Base-by-base conservation (phyloP, 2,888 invertebrate genomes). In the Elegia similella region DNA sequence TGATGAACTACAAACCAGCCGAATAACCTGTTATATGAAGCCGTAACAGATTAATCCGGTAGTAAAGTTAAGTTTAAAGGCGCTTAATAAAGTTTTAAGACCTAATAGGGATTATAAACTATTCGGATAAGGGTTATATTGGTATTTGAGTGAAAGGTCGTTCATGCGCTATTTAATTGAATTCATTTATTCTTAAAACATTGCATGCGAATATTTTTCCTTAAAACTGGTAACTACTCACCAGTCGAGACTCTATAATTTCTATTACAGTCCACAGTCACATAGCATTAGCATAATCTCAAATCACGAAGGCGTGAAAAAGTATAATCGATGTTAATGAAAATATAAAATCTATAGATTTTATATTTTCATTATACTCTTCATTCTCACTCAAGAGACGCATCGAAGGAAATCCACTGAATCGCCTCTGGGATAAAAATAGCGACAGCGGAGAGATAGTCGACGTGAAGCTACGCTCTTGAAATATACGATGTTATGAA, bases 401-500 rank as follows among this genome's bases (percentile, higher is more conserved):
- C 30, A 13, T 8, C 30, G 47, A 38, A 38, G 55, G 17, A 55
- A 55, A 47, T 47, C 55, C 23, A 53, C 52, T 42, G 47, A 38
- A 23, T 23, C 38, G 47, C 15, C 55, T 23, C 44, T n/a, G 7
- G 8, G 54, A 46, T 55, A 55, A 47, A 55, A 47, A 55, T 55
- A 55, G 55, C 34, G n/a, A 5, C 34, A 34, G 38, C 47, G 38
- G 38, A 54, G 65, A 69, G 73, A 75, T 77, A 75, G 66, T 69
- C 67, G 61, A 55, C 57, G 60, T 59, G 59, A 75, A 76, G 66
- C 67, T 68, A 64, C 64, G 83, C 82, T 82, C 82, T 82, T 82
- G 81, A 64, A 47, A 69, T 73, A 63, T 66, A 76, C 75, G 84
- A 61, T 59, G 69, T 75, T 72, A 76, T 78, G 75, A 72, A 72